These are phyloP conservation scores for Lasioglossum zephyrum DNA, from an alignment of 2,888 invertebrate genomes.

Conservation along the genomic window DNA sequence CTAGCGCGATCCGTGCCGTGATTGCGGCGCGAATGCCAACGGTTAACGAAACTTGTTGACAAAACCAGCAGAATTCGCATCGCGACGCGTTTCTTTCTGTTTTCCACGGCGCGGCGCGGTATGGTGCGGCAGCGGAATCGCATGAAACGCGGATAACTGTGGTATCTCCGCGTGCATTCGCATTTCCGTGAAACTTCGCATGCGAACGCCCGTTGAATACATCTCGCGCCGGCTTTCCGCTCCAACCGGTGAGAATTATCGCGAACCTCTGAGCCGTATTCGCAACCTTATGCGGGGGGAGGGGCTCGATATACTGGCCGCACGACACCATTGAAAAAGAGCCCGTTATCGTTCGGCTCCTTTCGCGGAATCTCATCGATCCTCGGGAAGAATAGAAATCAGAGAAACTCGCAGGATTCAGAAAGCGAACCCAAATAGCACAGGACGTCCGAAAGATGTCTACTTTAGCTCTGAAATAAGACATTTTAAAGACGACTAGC, in stretches of 20 bases:
- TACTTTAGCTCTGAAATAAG: too few species aligned
- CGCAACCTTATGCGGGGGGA: neutral
- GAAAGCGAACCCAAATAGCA: too few species aligned
- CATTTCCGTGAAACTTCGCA: conserved; percentile 6
- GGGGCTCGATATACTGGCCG: conserved; percentile 1
- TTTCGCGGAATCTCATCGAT: conserved; percentile 13
- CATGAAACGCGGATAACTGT: neutral
- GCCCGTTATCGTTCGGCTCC: conserved; percentile 22
- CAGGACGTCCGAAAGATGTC: too few species aligned
- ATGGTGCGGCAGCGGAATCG: neutral
- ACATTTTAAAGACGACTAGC: too few species aligned
- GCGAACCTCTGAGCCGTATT: conserved; percentile 1
- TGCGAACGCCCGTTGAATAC: conserved; percentile 11
- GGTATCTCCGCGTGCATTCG: neutral
- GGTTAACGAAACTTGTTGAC: conserved; percentile 2
- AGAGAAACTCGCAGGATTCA: neutral
- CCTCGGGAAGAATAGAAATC: neutral
- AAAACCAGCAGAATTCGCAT: neutral
- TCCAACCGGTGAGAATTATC: neutral
- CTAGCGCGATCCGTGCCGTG: neutral
- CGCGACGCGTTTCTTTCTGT: neutral
- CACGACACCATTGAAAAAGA: conserved; percentile 18
- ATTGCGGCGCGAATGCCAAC: neutral
- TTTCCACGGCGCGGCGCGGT: neutral
- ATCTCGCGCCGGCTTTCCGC: neutral